Evolutionary conservation across 35 echinoderm and acorn worm species (phyloP).

Genomic region (Apostichopus parvimensis): DNA sequence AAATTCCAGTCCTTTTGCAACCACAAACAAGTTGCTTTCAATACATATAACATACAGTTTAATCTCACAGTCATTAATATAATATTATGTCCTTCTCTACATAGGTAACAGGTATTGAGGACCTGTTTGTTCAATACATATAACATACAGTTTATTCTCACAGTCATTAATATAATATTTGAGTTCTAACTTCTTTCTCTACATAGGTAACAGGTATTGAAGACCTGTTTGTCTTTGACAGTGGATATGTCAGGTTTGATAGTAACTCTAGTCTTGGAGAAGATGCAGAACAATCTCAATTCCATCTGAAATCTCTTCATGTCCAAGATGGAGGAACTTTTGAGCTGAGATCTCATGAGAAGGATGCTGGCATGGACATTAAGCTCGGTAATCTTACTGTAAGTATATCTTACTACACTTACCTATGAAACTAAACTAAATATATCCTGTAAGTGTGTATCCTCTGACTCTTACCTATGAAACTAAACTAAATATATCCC

Average conservation of each 20-base stretch:
- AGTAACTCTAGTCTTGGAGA: slow-evolving; percentile 79
- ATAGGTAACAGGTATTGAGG: slow-evolving; percentile 78
- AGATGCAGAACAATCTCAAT: slow-evolving; percentile 43
- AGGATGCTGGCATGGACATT: slow-evolving; percentile 67
- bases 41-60: too few relatives aligned
- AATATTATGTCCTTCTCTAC: too few relatives aligned
- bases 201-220: slow-evolving; percentile 77
- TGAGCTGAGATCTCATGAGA: slow-evolving; percentile 64
- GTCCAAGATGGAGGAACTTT: slow-evolving; percentile 86
- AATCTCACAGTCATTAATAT: too few relatives aligned
- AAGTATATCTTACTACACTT: background rate
- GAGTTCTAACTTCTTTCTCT: too few relatives aligned
- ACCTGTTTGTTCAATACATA: slow-evolving; percentile 53
- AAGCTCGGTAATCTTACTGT: slow-evolving; percentile 72
- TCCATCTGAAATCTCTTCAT: slow-evolving; percentile 68
- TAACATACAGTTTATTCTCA: too few relatives aligned
- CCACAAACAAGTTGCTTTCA: too few relatives aligned
- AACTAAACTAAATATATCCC: too few relatives aligned
- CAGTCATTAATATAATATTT: too few relatives aligned
- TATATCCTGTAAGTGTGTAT: too few relatives aligned
- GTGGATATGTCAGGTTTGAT: slow-evolving; percentile 76
- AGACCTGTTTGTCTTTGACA: slow-evolving; percentile 83
- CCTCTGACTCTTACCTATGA: too few relatives aligned
- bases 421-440: too few relatives aligned
- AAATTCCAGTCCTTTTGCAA: too few relatives aligned